These are phyloP conservation scores for Eupithecia abbreviata DNA, from an alignment of 2,888 invertebrate species.

Conservation along the genomic window DNA sequence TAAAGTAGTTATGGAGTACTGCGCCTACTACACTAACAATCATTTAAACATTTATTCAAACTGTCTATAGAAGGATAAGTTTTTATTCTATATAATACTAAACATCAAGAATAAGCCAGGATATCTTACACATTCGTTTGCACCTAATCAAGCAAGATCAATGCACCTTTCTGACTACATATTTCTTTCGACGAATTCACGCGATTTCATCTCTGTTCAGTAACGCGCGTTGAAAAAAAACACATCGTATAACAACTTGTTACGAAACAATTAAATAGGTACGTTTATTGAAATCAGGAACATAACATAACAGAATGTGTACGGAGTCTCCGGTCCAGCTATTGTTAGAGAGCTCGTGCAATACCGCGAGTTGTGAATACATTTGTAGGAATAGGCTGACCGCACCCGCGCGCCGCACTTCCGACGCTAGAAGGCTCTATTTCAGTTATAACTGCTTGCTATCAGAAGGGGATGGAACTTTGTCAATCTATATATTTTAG, in stretches of 20 bases:
- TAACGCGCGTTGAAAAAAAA: not conserved
- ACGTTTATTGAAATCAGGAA: not conserved
- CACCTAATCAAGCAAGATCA: no score
- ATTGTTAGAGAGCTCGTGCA: not conserved
- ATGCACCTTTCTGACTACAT: no score
- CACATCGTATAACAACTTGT: not conserved
- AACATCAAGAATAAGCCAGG: no score
- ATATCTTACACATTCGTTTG: no score
- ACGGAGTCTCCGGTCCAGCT: not conserved
- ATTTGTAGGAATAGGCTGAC: conserved; percentile 19
- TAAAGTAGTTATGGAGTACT: no score
- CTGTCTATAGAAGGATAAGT: no score
- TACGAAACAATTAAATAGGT: not conserved
- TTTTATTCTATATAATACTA: no score
- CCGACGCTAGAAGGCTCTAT: conserved; percentile 13
- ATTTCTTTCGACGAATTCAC: no score
- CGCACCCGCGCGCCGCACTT: conserved; percentile 13
- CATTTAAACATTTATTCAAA: no score
- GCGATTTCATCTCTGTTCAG: not conserved
- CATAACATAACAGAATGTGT: not conserved
- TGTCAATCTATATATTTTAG: not conserved
- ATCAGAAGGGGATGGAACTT: not conserved
- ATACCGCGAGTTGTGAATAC: conserved; percentile 11
- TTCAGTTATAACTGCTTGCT: not conserved
- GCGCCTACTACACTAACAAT: no score